Percentiles rank a stretch among this genome's conserved stretches.
Evolutionary conservation across 2,888 invertebrate species (phyloP).

Genomic region (Machimus rusticus): DNA sequence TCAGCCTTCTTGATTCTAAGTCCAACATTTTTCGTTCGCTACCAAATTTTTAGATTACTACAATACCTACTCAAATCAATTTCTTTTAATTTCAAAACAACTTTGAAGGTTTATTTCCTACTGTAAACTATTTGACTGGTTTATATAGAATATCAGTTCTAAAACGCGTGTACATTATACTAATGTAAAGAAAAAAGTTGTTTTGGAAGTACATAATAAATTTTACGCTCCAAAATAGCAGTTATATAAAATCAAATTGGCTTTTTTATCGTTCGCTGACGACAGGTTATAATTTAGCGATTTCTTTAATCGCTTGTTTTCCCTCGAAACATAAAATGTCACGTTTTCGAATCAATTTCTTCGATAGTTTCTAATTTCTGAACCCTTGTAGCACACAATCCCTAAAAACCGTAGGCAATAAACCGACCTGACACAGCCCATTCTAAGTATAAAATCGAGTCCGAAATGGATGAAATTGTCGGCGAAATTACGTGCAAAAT

Average conservation of each 20-base stretch:
- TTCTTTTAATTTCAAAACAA: too few species aligned
- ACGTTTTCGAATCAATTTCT: background rate
- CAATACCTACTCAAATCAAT: too few species aligned
- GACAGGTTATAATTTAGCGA: background rate
- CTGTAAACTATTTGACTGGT: too few species aligned
- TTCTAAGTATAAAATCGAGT: background rate
- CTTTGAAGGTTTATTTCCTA: too few species aligned
- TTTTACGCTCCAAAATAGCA: background rate
- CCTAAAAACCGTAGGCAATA: background rate
- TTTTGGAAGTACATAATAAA: too few species aligned
- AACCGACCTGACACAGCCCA: background rate
- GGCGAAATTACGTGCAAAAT: background rate
- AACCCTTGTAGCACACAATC: background rate
- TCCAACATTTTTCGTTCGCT: too few species aligned
- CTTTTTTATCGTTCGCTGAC: background rate
- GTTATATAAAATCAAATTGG: background rate
- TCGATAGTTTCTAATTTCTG: background rate
- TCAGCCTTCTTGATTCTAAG: too few species aligned
- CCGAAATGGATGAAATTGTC: background rate
- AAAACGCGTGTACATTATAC: too few species aligned
- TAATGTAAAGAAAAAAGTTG: too few species aligned
- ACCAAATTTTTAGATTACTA: too few species aligned
- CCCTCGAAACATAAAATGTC: background rate
- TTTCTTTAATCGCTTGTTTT: background rate
- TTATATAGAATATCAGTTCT: too few species aligned